A percentile compares a stretch with the other conserved stretches of the same genome.
Evolutionary conservation across 1,140 invertebrate species (phyloP).

Genomic region (Pygmarrhopalites habei): DNA sequence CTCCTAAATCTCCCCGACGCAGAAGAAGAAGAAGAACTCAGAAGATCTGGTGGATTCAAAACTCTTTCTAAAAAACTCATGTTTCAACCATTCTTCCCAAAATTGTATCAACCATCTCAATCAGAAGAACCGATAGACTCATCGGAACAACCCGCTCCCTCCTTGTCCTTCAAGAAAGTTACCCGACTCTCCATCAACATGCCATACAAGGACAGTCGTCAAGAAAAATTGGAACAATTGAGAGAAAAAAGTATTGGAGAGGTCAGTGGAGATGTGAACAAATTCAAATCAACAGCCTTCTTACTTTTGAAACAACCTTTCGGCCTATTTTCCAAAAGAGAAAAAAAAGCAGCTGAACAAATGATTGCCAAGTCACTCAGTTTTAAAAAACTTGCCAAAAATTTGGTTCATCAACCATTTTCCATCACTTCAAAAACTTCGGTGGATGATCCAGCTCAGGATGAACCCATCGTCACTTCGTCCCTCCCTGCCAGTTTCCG

Average conservation of each 20-base stretch:
- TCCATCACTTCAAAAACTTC: too few relatives aligned
- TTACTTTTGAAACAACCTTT: too few relatives aligned
- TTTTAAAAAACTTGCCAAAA: too few relatives aligned
- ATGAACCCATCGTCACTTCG: too few relatives aligned
- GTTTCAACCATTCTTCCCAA: background rate
- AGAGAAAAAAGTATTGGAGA: background rate
- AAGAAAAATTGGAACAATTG: background rate
- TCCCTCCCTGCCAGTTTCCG: too few relatives aligned
- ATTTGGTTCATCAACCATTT: too few relatives aligned
- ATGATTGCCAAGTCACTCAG: too few relatives aligned
- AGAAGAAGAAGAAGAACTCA: background rate
- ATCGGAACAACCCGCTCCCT: background rate
- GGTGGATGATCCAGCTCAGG: too few relatives aligned
- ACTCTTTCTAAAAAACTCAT: background rate
- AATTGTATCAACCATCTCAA: background rate
- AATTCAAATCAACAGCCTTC: too few relatives aligned
- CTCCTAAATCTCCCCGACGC: background rate
- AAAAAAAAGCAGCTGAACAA: too few relatives aligned
- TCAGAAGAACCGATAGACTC: background rate
- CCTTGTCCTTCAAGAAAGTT: background rate
- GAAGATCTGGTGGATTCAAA: background rate
- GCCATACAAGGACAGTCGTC: background rate
- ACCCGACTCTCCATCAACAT: background rate
- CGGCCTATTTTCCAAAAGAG: too few relatives aligned
- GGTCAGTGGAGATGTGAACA: too few relatives aligned